These are phyloP conservation scores for Salpingus planirostris DNA, from an alignment of 2,888 invertebrate species.

Conservation along the genomic window DNA sequence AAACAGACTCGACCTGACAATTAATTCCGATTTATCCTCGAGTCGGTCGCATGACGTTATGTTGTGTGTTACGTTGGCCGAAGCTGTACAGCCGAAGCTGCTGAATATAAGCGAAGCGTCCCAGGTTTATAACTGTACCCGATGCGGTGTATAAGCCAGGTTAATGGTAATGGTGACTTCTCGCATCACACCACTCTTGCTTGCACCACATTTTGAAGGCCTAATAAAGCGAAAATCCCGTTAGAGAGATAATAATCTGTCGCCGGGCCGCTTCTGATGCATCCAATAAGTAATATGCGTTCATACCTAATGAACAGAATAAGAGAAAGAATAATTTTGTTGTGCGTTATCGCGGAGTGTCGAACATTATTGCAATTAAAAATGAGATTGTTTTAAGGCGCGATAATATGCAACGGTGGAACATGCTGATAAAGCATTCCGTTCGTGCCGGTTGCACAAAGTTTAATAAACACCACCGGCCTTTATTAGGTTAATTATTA, in stretches of 20 bases:
- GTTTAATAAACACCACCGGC: conserved; percentile 15
- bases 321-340: not conserved
- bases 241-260: no score
- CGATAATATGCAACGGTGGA: conserved; percentile 6
- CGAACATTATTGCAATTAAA: not conserved
- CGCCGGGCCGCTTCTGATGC: no score
- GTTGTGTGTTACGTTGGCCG: no score
- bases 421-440: conserved; percentile 24
- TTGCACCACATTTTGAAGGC: no score
- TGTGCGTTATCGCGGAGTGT: no score
- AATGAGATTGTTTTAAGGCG: conserved; percentile 3
- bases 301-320: no score
- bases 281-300: no score
- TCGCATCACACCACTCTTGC: no score
- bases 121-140: conserved; percentile 4
- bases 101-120: not conserved
- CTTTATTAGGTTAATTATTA: conserved; percentile 21
- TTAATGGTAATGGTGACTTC: no score
- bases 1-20: no score
- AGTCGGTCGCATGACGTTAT: no score
- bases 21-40: conserved; percentile 2
- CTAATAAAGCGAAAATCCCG: not conserved
- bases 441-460: conserved; percentile 19
- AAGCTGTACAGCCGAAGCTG: not conserved
- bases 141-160: no score